A percentile compares a stretch with the other conserved stretches of the same genome.
Conservation (phyloP, 1,140 invertebrate species). For the Cherax quadricarinatus region DNA sequence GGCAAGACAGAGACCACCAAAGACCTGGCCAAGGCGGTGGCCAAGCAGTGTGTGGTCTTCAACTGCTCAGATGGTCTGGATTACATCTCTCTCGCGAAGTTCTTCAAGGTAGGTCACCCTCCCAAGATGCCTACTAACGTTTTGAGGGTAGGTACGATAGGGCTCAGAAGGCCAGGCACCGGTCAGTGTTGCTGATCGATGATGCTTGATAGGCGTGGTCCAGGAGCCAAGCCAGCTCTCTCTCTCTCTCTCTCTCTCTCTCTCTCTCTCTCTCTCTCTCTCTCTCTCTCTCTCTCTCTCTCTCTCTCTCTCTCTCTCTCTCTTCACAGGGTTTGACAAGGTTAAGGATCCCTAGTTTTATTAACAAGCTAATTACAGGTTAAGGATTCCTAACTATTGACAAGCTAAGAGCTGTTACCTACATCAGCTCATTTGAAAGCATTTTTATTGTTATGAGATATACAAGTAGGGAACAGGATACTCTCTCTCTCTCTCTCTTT, state of each 20-base stretch:
- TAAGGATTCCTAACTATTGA: no score
- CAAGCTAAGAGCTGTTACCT: no score
- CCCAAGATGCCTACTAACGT: not conserved
- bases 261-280: constrained; percentile 17
- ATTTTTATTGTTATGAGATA: no score
- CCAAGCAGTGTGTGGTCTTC: constrained; percentile 97
- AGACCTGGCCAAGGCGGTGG: constrained; percentile 96
- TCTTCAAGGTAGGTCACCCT: constrained; percentile 85
- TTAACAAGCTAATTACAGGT: no score
- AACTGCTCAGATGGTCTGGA: constrained; percentile 95
- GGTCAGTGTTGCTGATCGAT: no score
- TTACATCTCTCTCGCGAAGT: constrained; percentile 95
- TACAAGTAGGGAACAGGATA: no score
- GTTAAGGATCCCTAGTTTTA: no score
- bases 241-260: constrained; percentile 5
- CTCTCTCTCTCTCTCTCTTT: no score
- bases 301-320: not conserved
- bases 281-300: not conserved
- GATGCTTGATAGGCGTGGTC: no score
- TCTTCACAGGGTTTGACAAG: no score
- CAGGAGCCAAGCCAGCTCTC: not conserved
- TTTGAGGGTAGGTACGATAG: not conserved
- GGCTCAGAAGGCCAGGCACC: no score
- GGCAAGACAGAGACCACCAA: constrained; percentile 98
- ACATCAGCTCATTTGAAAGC: no score